Percentiles rank a stretch among this genome's conserved stretches.
phyloP scores from a whole-genome alignment of 1,140 invertebrate genomes.

The Amyelois transitella region DNA sequence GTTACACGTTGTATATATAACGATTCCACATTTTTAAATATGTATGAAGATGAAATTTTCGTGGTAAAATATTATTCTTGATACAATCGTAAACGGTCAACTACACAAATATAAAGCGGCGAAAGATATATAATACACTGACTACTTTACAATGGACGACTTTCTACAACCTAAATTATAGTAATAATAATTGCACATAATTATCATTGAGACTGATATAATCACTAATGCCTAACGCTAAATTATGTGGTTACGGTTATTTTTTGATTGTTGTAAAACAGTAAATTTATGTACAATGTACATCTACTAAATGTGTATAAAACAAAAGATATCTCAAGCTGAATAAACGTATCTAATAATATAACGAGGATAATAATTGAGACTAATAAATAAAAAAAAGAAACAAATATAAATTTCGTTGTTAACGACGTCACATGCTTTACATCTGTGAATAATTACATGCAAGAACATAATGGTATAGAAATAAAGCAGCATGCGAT shows the following conservation, averaged over 20 bases:
- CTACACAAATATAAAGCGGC: constrained; percentile 29
- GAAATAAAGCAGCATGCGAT: neutral
- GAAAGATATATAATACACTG: constrained; percentile 9
- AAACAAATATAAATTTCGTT: too few species aligned
- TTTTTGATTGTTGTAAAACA: neutral
- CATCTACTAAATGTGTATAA: too few species aligned
- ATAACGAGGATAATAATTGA: too few species aligned
- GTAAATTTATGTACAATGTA: too few species aligned
- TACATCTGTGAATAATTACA: too few species aligned
- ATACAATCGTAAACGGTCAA: constrained; percentile 18
- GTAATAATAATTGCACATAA: neutral
- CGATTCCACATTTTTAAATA: neutral
- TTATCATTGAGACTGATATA: neutral
- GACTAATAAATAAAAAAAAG: too few species aligned
- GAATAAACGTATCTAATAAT: too few species aligned
- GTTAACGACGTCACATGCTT: too few species aligned
- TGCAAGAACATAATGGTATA: neutral
- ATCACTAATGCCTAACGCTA: neutral
- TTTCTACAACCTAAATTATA: neutral
- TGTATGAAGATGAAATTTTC: neutral
- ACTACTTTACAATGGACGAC: neutral
- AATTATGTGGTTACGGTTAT: too few species aligned
- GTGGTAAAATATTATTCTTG: constrained; percentile 19
- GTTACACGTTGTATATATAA: too few species aligned
- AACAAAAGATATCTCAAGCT: too few species aligned